Evolutionary conservation across 92 coral and sea anemone genomes (phyloP), one percentile per base, ranked within the genome.

Genomic region (Bergia puertoricense): DNA sequence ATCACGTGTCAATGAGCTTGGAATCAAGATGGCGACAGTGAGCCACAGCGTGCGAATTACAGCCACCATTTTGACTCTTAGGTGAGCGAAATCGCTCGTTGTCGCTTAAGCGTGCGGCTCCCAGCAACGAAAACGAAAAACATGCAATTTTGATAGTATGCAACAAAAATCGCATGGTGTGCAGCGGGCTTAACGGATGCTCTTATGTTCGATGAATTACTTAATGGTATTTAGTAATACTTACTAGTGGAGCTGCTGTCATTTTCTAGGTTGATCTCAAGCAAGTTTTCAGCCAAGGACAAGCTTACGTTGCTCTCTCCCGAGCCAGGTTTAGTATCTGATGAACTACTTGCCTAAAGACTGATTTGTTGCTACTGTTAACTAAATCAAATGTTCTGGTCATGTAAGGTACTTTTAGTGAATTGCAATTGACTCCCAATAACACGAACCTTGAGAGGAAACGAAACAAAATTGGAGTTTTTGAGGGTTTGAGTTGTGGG

Each of bases 221-320:
- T 20, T 14, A n/a, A 65, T 37, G 22, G 15, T 30, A 37, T 77
- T 20, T 6, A 37, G 44, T 10, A 13, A 40, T 6, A n/a, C n/a
- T 51, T 51, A 54, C 76, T 40, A 86, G 45, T 57, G 43, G 6
- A 14, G 23, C 62, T 30, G 30, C 30, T 76, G 18, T 81, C 43
- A 30, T 51, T 66, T 37, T 74, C 42, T 74, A 92, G 94, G 94
- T 92, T 86, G 92, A 92, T 68, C 85, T 92, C 30, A 89, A 86
- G 74, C 79, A 89, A 46, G 94, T 92, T 10, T 92, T 92, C 59
- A 80, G 90, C 44, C 92, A 92, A 85, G 94, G 94, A 37, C 94
- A 92, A 79, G 94, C 94, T 4, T 92, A 92, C 40, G 94, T 92
- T 46, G 94, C 94, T 15, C 86, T 92, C 14, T 92, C 94, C 37